Evolutionary conservation across 2,113 vertebrate species (phyloP), one percentile per base, ranked within the genome.

Genomic region (Reinhardtius hippoglossoides): DNA sequence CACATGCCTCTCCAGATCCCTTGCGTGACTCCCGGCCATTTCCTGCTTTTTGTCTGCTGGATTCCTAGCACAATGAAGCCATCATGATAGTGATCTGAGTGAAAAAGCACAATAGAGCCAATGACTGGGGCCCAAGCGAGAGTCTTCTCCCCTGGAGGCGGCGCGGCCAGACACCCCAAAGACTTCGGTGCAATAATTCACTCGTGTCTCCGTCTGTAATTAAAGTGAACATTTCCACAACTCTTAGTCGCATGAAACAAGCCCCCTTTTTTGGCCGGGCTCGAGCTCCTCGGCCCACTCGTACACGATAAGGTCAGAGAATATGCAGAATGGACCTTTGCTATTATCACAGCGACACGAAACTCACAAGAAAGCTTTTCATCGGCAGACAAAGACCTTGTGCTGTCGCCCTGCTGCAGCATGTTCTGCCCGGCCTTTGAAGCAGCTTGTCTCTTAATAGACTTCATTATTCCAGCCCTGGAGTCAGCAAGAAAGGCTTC

Each of bases 31-130:
- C 86, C 86, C 84, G 74, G 91, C 87, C 88, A 93, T 94, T 94
- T 94, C 93, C 93, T 94, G 93, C 92, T 92, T 92, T 93, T 94
- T 93, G 91, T 93, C 89, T 92, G 88, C 88, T 83, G 88, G 87
- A 93, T 92, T 93, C 91, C 91, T 87, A 81, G 84, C 90, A 92
- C 90, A 91, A 94, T 92, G 90, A 92, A 92, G 88, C 87, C 86
- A 59, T 89, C 84, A 74, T 88, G 94, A 94, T 94, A 93, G 81
- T 70, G 88, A 94, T 93, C 92, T 93, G 84, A 92, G 86, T 89
- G 84, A 88, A 88, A 23, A 88, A 79, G 89, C 92, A 94, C 93
- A 93, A 93, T 93, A 84, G 84, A 82, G 76, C 80, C 91, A 87
- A 87, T 81, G 84, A 91, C 78, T 87, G 76, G 73, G 88, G 81